phyloP scores from a whole-genome alignment of 2,113 vertebrate species.

The Girardinichthys multiradiatus region DNA sequence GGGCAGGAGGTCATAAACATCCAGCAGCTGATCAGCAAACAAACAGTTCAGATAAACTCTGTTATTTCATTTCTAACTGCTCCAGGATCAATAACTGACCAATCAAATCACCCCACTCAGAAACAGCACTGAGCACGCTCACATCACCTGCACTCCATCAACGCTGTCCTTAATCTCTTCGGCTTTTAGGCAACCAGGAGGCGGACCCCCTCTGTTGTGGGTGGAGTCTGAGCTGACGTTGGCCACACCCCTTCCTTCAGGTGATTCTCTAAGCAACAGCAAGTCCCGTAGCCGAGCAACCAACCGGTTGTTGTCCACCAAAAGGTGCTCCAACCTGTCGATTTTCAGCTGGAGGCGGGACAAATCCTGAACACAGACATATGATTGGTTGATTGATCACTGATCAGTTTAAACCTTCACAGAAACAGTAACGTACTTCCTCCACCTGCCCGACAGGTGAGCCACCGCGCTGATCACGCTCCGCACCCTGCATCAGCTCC shows the following conservation, averaged over 20 bases:
- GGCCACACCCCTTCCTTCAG: slow-evolving; percentile 73
- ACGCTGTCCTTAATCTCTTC: slow-evolving; percentile 81
- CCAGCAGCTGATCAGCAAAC: slow-evolving; percentile 82
- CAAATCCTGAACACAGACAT: slow-evolving; percentile 81
- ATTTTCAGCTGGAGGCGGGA: slow-evolving; percentile 91
- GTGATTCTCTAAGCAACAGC: slow-evolving; percentile 85
- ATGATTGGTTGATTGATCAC: neutral
- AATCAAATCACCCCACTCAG: neutral
- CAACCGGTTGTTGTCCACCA: slow-evolving; percentile 92
- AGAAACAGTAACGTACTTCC: slow-evolving; percentile 2
- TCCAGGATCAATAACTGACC: neutral
- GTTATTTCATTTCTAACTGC: neutral
- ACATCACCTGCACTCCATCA: slow-evolving; percentile 84
- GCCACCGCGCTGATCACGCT: neutral
- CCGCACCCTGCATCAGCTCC: slow-evolving; percentile 54
- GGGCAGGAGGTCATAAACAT: slow-evolving; percentile 88
- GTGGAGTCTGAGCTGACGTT: slow-evolving; percentile 62
- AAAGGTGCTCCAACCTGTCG: slow-evolving; percentile 87
- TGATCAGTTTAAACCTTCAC: neutral
- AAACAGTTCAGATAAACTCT: neutral
- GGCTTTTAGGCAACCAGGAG: slow-evolving; percentile 69
- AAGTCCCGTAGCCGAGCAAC: slow-evolving; percentile 90
- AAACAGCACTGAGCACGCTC: neutral
- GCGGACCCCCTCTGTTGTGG: slow-evolving; percentile 28
- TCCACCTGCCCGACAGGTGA: slow-evolving; percentile 19